These are phyloP conservation scores for Sialis lutaria DNA, from an alignment of 2,888 invertebrate genomes.

Conservation along the genomic window DNA sequence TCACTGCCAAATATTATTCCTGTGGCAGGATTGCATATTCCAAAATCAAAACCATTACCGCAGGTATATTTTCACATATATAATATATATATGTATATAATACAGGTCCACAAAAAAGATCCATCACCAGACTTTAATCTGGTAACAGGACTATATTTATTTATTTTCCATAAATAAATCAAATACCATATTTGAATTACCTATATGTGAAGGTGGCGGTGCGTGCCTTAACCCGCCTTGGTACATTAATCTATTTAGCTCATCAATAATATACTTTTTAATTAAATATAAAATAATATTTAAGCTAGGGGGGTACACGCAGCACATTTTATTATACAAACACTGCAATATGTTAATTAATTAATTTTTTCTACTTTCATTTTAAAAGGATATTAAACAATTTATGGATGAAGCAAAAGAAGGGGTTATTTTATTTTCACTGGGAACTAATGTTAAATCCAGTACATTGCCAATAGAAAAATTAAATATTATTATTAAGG, in stretches of 20 bases:
- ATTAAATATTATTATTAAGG: constrained; percentile 25
- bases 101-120: not conserved
- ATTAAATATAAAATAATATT: no score
- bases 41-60: constrained; percentile 14
- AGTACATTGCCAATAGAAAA: constrained; percentile 25
- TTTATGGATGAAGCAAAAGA: constrained; percentile 26
- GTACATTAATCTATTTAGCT: no score
- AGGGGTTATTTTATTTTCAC: constrained; percentile 31
- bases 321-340: no score
- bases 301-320: no score
- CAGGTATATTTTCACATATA: constrained; percentile 12
- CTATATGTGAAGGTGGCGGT: no score
- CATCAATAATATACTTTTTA: no score
- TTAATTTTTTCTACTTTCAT: not conserved
- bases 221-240: no score
- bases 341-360: no score
- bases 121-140: no score
- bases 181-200: no score
- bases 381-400: constrained; percentile 2
- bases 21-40: constrained; percentile 20
- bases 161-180: no score
- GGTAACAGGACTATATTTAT: no score
- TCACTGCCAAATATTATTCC: constrained; percentile 21
- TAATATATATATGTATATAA: not conserved
- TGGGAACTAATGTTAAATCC: constrained; percentile 31